phyloP scores from a whole-genome alignment of 1,140 invertebrate genomes.

The Cheumatopsyche charites region DNA sequence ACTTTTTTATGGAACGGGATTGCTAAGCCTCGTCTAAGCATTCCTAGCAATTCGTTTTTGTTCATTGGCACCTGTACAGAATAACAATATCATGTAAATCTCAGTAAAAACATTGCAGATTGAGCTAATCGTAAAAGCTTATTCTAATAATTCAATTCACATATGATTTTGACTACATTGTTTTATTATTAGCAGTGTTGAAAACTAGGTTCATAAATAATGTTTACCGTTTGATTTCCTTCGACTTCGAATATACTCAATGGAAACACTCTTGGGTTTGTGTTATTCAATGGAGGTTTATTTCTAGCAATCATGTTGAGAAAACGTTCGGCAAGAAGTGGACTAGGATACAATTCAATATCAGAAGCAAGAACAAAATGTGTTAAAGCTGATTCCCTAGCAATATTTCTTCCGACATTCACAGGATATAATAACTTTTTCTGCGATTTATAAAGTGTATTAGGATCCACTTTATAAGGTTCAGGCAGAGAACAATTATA shows the following conservation, averaged over 20 bases:
- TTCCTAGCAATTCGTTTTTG: slow-evolving; percentile 76
- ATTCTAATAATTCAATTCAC: too few species aligned
- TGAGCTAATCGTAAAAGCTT: too few species aligned
- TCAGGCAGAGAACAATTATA: slow-evolving; percentile 74
- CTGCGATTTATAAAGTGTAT: slow-evolving; percentile 77
- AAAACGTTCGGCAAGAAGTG: slow-evolving; percentile 75
- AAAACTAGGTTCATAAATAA: too few species aligned
- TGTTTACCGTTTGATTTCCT: slow-evolving; percentile 61
- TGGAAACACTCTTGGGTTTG: slow-evolving; percentile 79
- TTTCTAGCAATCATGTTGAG: slow-evolving; percentile 82
- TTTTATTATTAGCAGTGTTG: too few species aligned
- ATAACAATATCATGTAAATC: too few species aligned
- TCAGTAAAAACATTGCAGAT: too few species aligned
- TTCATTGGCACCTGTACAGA: slow-evolving; percentile 68
- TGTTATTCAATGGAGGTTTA: slow-evolving; percentile 64
- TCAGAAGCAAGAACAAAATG: slow-evolving; percentile 86
- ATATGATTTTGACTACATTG: too few species aligned
- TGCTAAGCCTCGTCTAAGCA: slow-evolving; percentile 77
- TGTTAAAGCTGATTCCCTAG: slow-evolving; percentile 79
- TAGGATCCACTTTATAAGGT: slow-evolving; percentile 71
- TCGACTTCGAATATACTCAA: slow-evolving; percentile 85
- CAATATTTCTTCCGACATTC: slow-evolving; percentile 86
- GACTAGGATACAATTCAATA: slow-evolving; percentile 87
- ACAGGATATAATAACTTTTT: slow-evolving; percentile 86
- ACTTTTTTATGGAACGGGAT: slow-evolving; percentile 92